A percentile compares a stretch with the other conserved stretches of the same genome.
Conservation (phyloP, 2,797 vertebrate species). For the Microctenopoma steveboyesi region DNA sequence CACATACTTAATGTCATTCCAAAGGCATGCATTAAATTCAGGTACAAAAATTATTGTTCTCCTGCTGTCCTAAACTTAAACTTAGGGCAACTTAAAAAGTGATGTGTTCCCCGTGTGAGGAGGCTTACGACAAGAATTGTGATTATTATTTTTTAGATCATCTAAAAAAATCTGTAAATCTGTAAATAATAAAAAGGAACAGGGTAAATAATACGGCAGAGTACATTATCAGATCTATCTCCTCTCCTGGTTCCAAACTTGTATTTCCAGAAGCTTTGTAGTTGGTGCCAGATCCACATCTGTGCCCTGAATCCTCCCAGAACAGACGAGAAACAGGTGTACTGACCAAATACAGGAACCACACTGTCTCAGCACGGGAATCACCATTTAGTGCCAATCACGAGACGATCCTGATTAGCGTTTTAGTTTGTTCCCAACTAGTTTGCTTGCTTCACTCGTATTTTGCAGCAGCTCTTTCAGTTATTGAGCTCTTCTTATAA, state of each 20-base stretch:
- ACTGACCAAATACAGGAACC: slow-evolving; percentile 35
- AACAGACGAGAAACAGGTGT: slow-evolving; percentile 67
- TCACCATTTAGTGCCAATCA: slow-evolving; percentile 9
- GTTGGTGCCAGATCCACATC: slow-evolving; percentile 70
- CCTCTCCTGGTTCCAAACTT: slow-evolving; percentile 14
- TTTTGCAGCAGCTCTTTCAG: no score
- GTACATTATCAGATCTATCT: slow-evolving; percentile 10
- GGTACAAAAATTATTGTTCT: slow-evolving; percentile 14
- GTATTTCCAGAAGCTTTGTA: slow-evolving; percentile 63
- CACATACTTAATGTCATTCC: neutral
- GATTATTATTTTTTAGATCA: slow-evolving; percentile 4
- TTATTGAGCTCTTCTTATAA: neutral
- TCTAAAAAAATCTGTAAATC: neutral
- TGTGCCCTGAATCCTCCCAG: slow-evolving; percentile 46
- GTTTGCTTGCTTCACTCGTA: neutral
- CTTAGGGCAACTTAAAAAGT: slow-evolving; percentile 7
- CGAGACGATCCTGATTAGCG: neutral
- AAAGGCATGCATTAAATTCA: slow-evolving; percentile 11
- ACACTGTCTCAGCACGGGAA: slow-evolving; percentile 5
- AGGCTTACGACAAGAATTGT: neutral
- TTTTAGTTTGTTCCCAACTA: neutral
- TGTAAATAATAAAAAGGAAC: neutral
- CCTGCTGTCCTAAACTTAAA: neutral
- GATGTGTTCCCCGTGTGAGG: neutral
- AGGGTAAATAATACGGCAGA: slow-evolving; percentile 10